These are phyloP conservation scores for Doryteuthis pealeii DNA, from an alignment of 1,140 invertebrate species.

Conservation along the genomic window DNA sequence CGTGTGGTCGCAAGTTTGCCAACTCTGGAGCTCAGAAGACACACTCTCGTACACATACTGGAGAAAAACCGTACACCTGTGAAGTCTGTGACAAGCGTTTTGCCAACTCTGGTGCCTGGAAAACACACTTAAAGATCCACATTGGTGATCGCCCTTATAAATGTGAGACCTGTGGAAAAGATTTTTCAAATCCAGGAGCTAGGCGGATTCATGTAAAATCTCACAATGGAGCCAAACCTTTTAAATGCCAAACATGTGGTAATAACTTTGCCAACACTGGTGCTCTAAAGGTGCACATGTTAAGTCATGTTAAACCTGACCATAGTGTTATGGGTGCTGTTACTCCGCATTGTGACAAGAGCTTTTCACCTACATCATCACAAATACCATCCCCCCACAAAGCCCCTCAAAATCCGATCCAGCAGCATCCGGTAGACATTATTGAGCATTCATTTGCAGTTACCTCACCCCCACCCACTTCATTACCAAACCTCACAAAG, in stretches of 20 bases:
- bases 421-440: neutral
- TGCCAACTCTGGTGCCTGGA: slow-evolving; percentile 67
- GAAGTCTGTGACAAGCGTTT: slow-evolving; percentile 90
- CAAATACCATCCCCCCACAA: neutral
- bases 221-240: slow-evolving; percentile 1
- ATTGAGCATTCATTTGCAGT: neutral
- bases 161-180: slow-evolving; percentile 83
- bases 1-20: slow-evolving; percentile 3
- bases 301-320: slow-evolving; percentile 7
- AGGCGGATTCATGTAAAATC: slow-evolving; percentile 3
- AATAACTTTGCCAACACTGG: slow-evolving; percentile 13
- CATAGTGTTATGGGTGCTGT: neutral
- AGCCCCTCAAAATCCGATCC: neutral
- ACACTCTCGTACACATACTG: slow-evolving; percentile 19
- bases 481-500: neutral
- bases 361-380: neutral
- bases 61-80: slow-evolving; percentile 66
- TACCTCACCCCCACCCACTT: neutral
- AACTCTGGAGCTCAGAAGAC: slow-evolving; percentile 13
- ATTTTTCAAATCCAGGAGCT: slow-evolving; percentile 12
- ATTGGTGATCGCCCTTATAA: slow-evolving; percentile 86
- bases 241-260: slow-evolving; percentile 3
- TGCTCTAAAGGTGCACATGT: slow-evolving; percentile 11
- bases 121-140: slow-evolving; percentile 79
- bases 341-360: neutral